Evolutionary conservation across 2,888 invertebrate species (phyloP).

Genomic region (Mythimna vitellina): DNA sequence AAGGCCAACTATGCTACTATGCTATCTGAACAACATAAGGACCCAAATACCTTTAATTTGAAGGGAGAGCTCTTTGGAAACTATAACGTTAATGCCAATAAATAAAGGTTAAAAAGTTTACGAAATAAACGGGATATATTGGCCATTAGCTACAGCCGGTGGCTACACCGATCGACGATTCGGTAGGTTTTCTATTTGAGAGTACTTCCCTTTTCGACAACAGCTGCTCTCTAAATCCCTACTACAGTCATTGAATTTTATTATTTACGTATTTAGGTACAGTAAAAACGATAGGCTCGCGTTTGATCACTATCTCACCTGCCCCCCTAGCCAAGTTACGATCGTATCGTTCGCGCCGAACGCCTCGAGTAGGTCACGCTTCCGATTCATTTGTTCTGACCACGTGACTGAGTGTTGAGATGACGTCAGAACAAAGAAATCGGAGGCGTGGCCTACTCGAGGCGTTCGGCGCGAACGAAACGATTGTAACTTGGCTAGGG

Average conservation of each 20-base stretch:
- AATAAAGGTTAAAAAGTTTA: conserved; percentile 46
- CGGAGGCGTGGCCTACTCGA: too few species aligned
- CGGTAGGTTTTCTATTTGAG: conserved; percentile 34
- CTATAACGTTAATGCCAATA: conserved; percentile 28
- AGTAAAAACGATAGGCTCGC: not conserved
- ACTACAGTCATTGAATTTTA: conserved; percentile 9
- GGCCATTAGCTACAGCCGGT: conserved; percentile 32
- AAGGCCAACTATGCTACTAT: too few species aligned
- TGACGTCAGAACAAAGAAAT: too few species aligned
- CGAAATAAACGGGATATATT: conserved; percentile 44
- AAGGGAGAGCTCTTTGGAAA: conserved; percentile 36
- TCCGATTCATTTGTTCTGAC: too few species aligned
- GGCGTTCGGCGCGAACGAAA: too few species aligned
- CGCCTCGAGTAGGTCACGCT: too few species aligned
- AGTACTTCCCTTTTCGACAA: conserved; percentile 8
- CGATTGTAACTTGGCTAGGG: too few species aligned
- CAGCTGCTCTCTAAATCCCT: conserved; percentile 26
- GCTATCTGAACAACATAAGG: conserved; percentile 6
- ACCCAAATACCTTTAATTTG: conserved; percentile 22
- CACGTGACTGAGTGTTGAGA: too few species aligned
- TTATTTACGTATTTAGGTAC: not conserved
- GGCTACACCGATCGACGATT: conserved; percentile 16
- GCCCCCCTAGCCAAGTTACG: too few species aligned
- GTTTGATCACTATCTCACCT: too few species aligned
- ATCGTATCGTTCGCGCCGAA: too few species aligned